phyloP scores from a whole-genome alignment of 2,888 invertebrate genomes.

The Abscondita cerata region DNA sequence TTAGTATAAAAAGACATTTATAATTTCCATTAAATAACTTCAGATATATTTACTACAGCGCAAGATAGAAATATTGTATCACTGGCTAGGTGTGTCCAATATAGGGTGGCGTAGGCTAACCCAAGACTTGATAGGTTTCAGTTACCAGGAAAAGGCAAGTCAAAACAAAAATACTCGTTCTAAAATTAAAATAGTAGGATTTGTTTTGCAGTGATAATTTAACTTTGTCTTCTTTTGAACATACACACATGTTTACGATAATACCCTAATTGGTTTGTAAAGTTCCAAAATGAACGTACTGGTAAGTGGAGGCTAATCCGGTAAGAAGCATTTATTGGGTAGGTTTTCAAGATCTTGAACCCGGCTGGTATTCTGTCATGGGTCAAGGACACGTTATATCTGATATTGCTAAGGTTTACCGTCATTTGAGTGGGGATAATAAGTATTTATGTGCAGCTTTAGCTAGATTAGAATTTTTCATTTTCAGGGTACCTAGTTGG shows the following conservation, averaged over 20 bases:
- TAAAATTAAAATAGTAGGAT: constrained; percentile 72
- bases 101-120: constrained; percentile 80
- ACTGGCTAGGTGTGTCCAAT: constrained; percentile 79
- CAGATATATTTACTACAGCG: constrained; percentile 74
- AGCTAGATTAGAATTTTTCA: constrained; percentile 80
- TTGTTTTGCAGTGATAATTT: constrained; percentile 62
- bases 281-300: constrained; percentile 79
- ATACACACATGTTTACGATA: constrained; percentile 89
- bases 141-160: constrained; percentile 70
- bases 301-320: constrained; percentile 96
- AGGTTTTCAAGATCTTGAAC: constrained; percentile 65
- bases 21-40: constrained; percentile 83
- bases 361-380: constrained; percentile 90
- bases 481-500: constrained; percentile 72
- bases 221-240: constrained; percentile 81
- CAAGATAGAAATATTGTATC: constrained; percentile 82
- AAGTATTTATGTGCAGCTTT: constrained; percentile 83
- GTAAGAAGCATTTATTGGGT: constrained; percentile 76
- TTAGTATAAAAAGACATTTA: constrained; percentile 80
- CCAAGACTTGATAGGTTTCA: constrained; percentile 85
- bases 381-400: constrained; percentile 98
- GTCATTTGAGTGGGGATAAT: constrained; percentile 77
- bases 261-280: constrained; percentile 93
- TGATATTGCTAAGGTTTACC: constrained; percentile 89
- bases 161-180: constrained; percentile 74